Base-by-base conservation (phyloP, 2,888 invertebrate genomes). In the Rhimphoctona megacephalus region DNA sequence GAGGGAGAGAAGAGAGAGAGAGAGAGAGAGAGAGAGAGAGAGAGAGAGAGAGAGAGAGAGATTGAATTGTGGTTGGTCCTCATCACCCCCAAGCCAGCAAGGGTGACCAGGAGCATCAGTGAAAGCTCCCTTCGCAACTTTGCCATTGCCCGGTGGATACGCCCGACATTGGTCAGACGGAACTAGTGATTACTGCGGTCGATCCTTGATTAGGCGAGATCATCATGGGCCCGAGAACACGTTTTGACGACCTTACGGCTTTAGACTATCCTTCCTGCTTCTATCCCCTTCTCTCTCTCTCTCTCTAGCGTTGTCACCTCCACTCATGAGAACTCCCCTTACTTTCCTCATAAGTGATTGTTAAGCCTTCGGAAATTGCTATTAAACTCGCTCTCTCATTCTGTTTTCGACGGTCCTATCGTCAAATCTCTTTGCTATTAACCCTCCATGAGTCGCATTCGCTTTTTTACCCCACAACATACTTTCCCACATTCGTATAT, bases 141-240 rank as follows among this genome's bases (percentile, higher is more conserved):
- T 52, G 14, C 73, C 39, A 61, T 81, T 66, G 39, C 49, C 81
- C 61, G n/a, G 69, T 84, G 77, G 77, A 86, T 86, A 84, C 70
- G 73, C 67, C 54, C 57, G 81, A 73, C 83, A 78, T 73, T 72
- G 81, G 77, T 84, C 67, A 33, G 73, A 81, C 73, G 77, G 73
- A 86, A 84, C 81, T 74, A 83, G 86, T 81, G 83, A 86, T 86
- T 81, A 86, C 73, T 78, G 84, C 81, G 81, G 86, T 83, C 83
- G 81, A 84, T 86, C 83, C 86, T 78, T 84, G 86, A 86, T 83
- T 86, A 83, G 78, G 73, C 67, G 54, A 72, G 83, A 86, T 83
- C 83, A 81, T 66, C 74, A 54, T 81, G 69, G 81, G 54, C 64
- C 49, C 61, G 30, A 76, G 33, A 69, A 67, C 69, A 78, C 72